Conservation (phyloP, 2,113 vertebrate genomes). For the Dendrocopos noguchii region DNA sequence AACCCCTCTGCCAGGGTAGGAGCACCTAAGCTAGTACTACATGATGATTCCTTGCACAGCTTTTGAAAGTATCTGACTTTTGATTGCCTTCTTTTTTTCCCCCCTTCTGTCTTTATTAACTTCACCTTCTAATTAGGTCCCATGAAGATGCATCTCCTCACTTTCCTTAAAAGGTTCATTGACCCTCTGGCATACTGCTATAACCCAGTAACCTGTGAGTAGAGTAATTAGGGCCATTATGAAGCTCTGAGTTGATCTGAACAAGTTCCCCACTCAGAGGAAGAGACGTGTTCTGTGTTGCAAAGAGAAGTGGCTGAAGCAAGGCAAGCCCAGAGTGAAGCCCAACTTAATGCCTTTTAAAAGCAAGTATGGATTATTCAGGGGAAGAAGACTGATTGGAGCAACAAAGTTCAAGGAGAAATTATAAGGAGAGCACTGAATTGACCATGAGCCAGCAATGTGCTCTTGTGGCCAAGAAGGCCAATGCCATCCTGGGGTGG, state of each 20-base stretch:
- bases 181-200: background rate
- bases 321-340: background rate
- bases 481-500: too few relatives aligned
- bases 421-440: background rate
- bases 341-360: background rate
- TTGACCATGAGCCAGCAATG: too few relatives aligned
- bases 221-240: constrained; percentile 36
- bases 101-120: constrained; percentile 50
- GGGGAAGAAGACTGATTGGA: background rate
- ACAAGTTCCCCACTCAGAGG: background rate
- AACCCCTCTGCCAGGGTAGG: too few relatives aligned
- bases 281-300: background rate
- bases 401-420: background rate
- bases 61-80: background rate
- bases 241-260: constrained; percentile 34
- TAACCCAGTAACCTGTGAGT: constrained; percentile 20
- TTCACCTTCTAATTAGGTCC: constrained; percentile 48
- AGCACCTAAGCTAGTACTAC: background rate
- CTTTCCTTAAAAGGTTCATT: constrained; percentile 44
- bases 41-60: background rate
- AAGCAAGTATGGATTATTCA: background rate
- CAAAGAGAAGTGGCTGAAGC: background rate
- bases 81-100: background rate
- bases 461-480: too few relatives aligned
- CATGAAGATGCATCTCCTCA: constrained; percentile 39